phyloP scores from a whole-genome alignment of 1,140 invertebrate genomes.

The Helicoverpa armigera region DNA sequence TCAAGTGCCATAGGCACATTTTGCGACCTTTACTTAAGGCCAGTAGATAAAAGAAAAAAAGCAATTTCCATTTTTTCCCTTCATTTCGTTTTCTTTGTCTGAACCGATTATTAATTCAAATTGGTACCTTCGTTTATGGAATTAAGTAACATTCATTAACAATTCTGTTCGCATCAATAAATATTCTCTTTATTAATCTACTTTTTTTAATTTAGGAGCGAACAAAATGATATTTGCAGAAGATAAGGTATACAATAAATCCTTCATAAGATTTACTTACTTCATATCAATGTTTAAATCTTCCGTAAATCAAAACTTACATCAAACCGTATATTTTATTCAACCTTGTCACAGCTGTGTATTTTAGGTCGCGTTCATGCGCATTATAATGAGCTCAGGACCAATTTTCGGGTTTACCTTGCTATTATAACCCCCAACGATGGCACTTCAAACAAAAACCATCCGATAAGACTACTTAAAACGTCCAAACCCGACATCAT shows the following conservation, averaged over 20 bases:
- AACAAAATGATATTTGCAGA: not conserved
- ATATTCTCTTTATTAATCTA: not conserved
- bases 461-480: slow-evolving; percentile 16
- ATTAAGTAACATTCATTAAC: slow-evolving; percentile 11
- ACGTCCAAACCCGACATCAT: not conserved
- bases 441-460: slow-evolving; percentile 1
- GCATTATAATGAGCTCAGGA: not conserved
- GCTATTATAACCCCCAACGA: slow-evolving; percentile 11
- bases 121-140: slow-evolving; percentile 17
- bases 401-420: not conserved
- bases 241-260: not conserved
- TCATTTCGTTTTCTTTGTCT: slow-evolving; percentile 15
- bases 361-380: too few relatives aligned
- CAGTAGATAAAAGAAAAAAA: slow-evolving; percentile 29
- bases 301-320: not conserved
- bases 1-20: slow-evolving; percentile 19
- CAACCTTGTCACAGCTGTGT: too few relatives aligned
- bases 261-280: not conserved
- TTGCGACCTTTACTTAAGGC: not conserved
- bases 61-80: slow-evolving; percentile 26
- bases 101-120: slow-evolving; percentile 21
- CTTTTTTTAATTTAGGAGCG: not conserved
- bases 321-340: too few relatives aligned
- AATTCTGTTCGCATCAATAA: slow-evolving; percentile 11
- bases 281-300: not conserved